These are phyloP conservation scores for Drosophila prostipennis DNA, from an alignment of 2,888 invertebrate genomes.

Conservation along the genomic window DNA sequence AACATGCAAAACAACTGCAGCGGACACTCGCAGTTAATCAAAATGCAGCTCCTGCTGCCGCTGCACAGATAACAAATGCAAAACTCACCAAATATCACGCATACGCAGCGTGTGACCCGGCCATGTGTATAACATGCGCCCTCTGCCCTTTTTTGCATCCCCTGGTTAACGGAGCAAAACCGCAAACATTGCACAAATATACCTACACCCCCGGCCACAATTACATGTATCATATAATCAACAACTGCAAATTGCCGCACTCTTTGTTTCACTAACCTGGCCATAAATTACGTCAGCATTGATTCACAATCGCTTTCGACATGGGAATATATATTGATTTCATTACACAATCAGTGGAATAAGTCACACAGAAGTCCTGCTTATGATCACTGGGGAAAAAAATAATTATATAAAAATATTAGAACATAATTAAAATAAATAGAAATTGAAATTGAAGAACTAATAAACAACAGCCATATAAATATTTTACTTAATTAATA, in stretches of 20 bases:
- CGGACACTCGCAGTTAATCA: constrained; percentile 41
- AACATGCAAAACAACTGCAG: constrained; percentile 49
- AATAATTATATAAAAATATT: too few species aligned
- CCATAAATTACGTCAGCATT: constrained; percentile 56
- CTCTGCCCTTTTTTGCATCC: constrained; percentile 9
- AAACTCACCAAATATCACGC: constrained; percentile 50
- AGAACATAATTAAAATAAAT: too few species aligned
- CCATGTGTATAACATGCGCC: neutral
- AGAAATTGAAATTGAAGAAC: too few species aligned
- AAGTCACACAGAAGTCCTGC: neutral
- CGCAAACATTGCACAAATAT: constrained; percentile 13
- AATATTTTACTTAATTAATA: too few species aligned
- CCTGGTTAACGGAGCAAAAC: constrained; percentile 13
- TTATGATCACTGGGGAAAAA: constrained; percentile 1
- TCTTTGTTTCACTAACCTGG: constrained; percentile 25
- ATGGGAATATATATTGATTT: constrained; percentile 55
- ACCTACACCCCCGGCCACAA: constrained; percentile 24
- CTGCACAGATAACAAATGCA: constrained; percentile 50
- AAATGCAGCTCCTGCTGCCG: constrained; percentile 50
- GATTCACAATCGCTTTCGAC: constrained; percentile 6
- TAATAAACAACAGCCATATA: too few species aligned
- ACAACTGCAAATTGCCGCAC: constrained; percentile 33
- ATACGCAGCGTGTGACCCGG: constrained; percentile 61
- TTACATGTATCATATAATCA: constrained; percentile 11
- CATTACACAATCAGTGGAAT: constrained; percentile 21